Evolutionary conservation across 2,113 vertebrate species (phyloP).

Genomic region (Triplophysa rosa): DNA sequence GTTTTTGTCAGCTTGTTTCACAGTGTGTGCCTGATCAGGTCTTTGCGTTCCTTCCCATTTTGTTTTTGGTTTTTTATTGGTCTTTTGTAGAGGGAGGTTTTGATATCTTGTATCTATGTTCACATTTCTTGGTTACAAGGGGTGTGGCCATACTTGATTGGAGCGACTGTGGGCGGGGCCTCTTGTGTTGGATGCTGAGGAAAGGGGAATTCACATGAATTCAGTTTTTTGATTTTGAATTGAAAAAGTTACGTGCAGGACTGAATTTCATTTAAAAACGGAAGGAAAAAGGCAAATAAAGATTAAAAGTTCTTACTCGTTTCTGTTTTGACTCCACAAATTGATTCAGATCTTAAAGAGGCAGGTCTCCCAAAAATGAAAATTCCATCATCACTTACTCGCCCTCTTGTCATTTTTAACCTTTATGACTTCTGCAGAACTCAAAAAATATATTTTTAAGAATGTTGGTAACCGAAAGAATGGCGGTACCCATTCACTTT

Average conservation of each 20-base stretch:
- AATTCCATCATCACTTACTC: too few species aligned
- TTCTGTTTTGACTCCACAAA: conserved; percentile 12
- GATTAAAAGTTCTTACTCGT: conserved; percentile 46
- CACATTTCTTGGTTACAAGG: conserved; percentile 34
- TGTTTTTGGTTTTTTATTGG: not conserved
- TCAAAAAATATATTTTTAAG: too few species aligned
- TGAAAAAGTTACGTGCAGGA: conserved; percentile 54
- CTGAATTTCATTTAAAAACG: conserved; percentile 56
- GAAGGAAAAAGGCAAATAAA: conserved; percentile 57
- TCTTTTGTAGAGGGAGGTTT: conserved; percentile 36
- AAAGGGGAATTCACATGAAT: conserved; percentile 53
- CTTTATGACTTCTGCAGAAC: too few species aligned
- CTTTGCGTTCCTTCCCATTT: conserved; percentile 45
- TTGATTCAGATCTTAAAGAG: too few species aligned
- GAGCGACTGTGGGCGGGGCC: not conserved
- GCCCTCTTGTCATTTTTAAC: too few species aligned
- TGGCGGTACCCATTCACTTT: too few species aligned
- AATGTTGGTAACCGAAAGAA: too few species aligned
- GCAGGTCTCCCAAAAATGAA: too few species aligned
- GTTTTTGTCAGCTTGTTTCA: conserved; percentile 48
- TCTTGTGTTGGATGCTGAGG: conserved; percentile 23
- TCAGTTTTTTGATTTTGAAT: conserved; percentile 55
- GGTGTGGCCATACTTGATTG: conserved; percentile 22
- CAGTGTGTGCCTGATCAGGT: conserved; percentile 53
- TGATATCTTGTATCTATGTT: conserved; percentile 30